Conservation (phyloP, 2,888 invertebrate species). For the Cryptocheilus praepositus region DNA sequence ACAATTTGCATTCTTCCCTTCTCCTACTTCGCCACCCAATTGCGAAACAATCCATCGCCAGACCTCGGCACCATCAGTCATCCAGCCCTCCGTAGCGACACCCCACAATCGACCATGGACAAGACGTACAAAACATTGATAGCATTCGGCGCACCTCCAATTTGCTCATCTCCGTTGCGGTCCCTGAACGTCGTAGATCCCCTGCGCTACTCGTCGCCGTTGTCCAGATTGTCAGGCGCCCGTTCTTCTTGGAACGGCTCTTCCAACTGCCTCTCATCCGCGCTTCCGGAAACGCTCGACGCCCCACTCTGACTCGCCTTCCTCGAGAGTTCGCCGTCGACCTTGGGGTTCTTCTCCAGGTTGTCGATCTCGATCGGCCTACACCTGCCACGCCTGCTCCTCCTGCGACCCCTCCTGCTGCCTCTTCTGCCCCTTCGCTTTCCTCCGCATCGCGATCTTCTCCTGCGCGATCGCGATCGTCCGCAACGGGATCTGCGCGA, state of each 20-base stretch:
- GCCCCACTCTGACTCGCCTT: slow-evolving; percentile 27
- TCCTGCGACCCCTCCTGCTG: slow-evolving; percentile 15
- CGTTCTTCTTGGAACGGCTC: not conserved
- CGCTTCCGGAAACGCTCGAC: slow-evolving; percentile 38
- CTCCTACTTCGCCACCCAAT: too few species aligned
- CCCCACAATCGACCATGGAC: too few species aligned
- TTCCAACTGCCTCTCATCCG: slow-evolving; percentile 25
- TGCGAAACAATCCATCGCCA: too few species aligned
- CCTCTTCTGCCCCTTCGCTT: slow-evolving; percentile 22
- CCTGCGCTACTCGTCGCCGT: too few species aligned
- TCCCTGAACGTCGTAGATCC: too few species aligned
- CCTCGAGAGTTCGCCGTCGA: slow-evolving; percentile 2
- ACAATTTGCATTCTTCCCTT: too few species aligned
- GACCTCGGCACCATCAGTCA: too few species aligned
- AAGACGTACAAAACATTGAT: too few species aligned
- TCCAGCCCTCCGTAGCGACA: too few species aligned
- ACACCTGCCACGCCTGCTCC: slow-evolving; percentile 15
- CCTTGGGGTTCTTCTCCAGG: slow-evolving; percentile 21
- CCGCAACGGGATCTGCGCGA: slow-evolving; percentile 19
- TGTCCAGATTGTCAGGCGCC: too few species aligned
- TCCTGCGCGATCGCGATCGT: slow-evolving; percentile 15
- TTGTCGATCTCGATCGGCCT: slow-evolving; percentile 12
- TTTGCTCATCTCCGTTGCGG: too few species aligned
- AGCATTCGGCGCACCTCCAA: too few species aligned
- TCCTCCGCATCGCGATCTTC: slow-evolving; percentile 12